Evolutionary conservation across 2,888 invertebrate genomes (phyloP).

Genomic region (Drosophila buzzatii): DNA sequence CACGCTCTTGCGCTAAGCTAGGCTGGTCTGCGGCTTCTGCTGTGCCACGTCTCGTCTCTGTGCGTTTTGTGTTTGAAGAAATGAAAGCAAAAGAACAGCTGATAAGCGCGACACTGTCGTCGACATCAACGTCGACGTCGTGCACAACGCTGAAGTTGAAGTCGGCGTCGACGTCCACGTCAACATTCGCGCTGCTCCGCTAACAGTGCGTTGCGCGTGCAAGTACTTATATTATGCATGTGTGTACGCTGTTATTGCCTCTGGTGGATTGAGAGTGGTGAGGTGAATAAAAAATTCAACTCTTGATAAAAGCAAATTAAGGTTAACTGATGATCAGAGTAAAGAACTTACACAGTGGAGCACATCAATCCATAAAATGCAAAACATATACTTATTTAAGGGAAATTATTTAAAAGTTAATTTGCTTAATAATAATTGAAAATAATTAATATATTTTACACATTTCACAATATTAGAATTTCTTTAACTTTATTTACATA

Average conservation of each 20-base stretch:
- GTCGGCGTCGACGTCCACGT: slow-evolving; percentile 13
- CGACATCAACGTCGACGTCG: slow-evolving; percentile 8
- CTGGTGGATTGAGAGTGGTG: slow-evolving; percentile 13
- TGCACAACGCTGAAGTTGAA: slow-evolving; percentile 8
- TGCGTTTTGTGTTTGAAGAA: slow-evolving; percentile 45
- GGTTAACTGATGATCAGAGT: slow-evolving; percentile 15
- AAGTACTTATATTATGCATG: not conserved
- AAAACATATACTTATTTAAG: not conserved
- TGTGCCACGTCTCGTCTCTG: slow-evolving; percentile 45
- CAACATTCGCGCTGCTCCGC: slow-evolving; percentile 10
- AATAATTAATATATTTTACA: not conserved
- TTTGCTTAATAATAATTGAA: too few species aligned
- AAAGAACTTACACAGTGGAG: slow-evolving; percentile 3
- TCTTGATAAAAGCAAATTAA: slow-evolving; percentile 9
- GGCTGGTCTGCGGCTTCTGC: slow-evolving; percentile 19
- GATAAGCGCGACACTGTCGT: slow-evolving; percentile 54
- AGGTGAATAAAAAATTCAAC: slow-evolving; percentile 40
- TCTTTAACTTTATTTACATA: not conserved
- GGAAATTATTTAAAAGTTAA: too few species aligned
- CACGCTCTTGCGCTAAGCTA: slow-evolving; percentile 23
- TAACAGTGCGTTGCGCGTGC: slow-evolving; percentile 7
- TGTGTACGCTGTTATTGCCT: not conserved
- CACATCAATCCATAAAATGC: not conserved
- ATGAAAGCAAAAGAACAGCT: slow-evolving; percentile 65
- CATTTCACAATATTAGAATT: not conserved